A percentile compares a stretch with the other conserved stretches of the same genome.
Evolutionary conservation across 2,797 vertebrate genomes (phyloP).

Genomic region (Vipera latastei): DNA sequence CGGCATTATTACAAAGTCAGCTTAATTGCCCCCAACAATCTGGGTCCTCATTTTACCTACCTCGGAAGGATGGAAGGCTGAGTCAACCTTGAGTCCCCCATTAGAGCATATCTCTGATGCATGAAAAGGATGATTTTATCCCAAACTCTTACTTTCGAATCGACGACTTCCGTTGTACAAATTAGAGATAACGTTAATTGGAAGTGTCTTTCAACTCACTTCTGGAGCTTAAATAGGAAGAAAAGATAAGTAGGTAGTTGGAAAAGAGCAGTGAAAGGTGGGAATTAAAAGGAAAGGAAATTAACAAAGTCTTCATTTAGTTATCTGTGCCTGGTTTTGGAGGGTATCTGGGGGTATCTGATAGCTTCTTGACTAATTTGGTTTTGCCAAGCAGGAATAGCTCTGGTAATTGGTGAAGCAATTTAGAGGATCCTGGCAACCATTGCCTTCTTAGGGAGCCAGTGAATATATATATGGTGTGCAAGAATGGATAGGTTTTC

Average conservation of each 20-base stretch:
- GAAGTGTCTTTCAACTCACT: neutral
- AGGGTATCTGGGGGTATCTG: too few relatives aligned
- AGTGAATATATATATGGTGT: neutral
- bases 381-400: neutral
- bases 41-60: too few relatives aligned
- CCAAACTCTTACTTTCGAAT: neutral
- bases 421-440: neutral
- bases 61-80: too few relatives aligned
- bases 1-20: too few relatives aligned
- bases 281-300: neutral
- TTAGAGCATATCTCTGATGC: neutral
- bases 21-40: too few relatives aligned
- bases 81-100: too few relatives aligned
- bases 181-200: neutral
- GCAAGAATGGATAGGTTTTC: neutral
- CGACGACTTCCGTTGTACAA: neutral
- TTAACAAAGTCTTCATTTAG: neutral
- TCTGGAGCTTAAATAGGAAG: neutral
- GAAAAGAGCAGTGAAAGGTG: neutral
- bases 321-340: neutral
- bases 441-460: neutral
- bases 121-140: too few relatives aligned
- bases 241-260: neutral
- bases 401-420: neutral
- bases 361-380: neutral